Evolutionary conservation across 2,888 invertebrate genomes (phyloP), one percentile per base, ranked within the genome.

Genomic region (Parasteatoda lunata): DNA sequence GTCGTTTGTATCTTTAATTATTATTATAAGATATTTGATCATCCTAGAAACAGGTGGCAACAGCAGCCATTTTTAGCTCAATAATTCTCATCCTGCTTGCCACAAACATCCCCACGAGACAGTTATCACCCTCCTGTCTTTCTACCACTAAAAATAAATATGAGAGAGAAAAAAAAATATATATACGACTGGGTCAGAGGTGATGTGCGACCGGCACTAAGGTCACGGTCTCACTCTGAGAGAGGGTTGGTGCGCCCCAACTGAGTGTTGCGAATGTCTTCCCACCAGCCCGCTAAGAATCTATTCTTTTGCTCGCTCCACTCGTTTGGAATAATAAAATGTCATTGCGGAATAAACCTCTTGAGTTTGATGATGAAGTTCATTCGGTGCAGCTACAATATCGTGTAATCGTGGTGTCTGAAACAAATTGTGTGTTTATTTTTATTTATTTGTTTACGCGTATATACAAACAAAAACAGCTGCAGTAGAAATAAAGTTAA

Each of bases 201-300:
- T 85, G 79, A 76, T 71, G 69, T 85, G 86, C 75, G 86, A 86
- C 76, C 76, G 76, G 70, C 79, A n/a, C 59, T 48, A 71, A 76
- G 80, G 85, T 85, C 85, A 85, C 65, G 85, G 85, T 85, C 85
- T 80, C 85, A 84, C 73, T 78, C 79, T 83, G 72, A 49, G 30
- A 15, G 54, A 71, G 49, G 9, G 49, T 51, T 64, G 30, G 75
- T 52, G 7, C 51, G 48, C 47, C 47, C 51, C 15, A 52, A 51
- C 52, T 45, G 7, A 6, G 51, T 5, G 7, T 72, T 49, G n/a
- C 45, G 8, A 30, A n/a, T 4, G 9, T 13, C n/a, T 59, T 59
- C 59, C 59, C 59, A n/a, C 59, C 59, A 59, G 8, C n/a, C n/a
- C n/a, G n/a, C n/a, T n/a, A n/a, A 59, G 9, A 59, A 13, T 59